Base-by-base conservation (phyloP, 92 coral and sea anemone genomes). In the Porites rus region DNA sequence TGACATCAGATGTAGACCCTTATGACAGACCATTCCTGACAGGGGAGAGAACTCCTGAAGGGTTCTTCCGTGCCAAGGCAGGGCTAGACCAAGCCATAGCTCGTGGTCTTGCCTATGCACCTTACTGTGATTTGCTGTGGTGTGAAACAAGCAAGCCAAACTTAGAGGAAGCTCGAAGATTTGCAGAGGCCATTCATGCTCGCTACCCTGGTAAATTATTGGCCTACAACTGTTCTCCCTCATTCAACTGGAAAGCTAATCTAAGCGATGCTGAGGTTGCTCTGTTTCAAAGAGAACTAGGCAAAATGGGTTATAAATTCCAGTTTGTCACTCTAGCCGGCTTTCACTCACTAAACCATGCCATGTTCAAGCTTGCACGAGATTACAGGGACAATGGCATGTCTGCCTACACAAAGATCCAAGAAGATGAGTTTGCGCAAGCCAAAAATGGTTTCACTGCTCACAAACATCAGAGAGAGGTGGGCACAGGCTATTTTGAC, bases 201-300 rank as follows among this genome's bases (percentile, higher is more conserved):
- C 86, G 86, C 60, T 97, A 84, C 78, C 99, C 99, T 51, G 99
- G 98, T 19, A 97, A 97, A 80, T 94, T 94, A 20, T 93, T 97
- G 18, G 99, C 99, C 51, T 97, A 97, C 84, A 97, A 97, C 92
- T 97, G 99, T 72, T 97, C 99, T 24, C 99, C 99, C 19, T 97
- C 99, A 24, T 97, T 97, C 86, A 97, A 97, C 95, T 97, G 99
- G 99, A 97, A 93, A 72, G 99, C 99, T 54, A 97, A 97, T 90
- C 95, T 97, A 11, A 85, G 88, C 22, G 99, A 97, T 88, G 92
- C 79, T 3, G 99, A 97, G 77, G 93, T 97, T 83, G 98, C 95
- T 25, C 91, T 92, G 59, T 97, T 97, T 88, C 99, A 97, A 83
- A 95, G 70, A 77, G 99, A 90, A 90, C 92, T 97, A 38, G 99